Base-by-base conservation (phyloP, 2,888 invertebrate species). In the Cosmorhoe ocellata region DNA sequence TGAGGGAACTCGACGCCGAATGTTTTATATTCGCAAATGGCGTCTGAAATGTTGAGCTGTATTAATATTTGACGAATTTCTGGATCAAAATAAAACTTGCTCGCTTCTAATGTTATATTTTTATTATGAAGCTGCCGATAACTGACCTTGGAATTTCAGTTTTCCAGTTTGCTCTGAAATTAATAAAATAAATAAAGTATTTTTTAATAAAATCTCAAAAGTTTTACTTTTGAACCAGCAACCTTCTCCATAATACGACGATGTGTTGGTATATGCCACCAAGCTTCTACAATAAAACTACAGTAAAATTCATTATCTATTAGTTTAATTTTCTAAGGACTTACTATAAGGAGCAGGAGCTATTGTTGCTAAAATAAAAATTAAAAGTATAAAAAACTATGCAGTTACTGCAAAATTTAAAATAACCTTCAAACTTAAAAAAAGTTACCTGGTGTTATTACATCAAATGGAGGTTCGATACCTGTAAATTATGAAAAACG, bases 1-100 rank as follows among this genome's bases (percentile, higher is more conserved):
- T 59, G 52, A 22, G 39, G 3, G 51, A 72, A 75, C 38, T 72
- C 63, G 26, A 66, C 62, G 32, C 66, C 66, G n/a, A 69, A 50
- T 11, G 58, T 62, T 51, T 64, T 68, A 40, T 57, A 60, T 38
- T 54, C 41, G 45, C 49, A 54, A 7, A 54, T 7, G 9, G 40
- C 18, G 30, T 53, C 48, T 53, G 53, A 14, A 54, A 45, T 33
- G 18, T 11, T 7, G 8, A 6, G 13, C 4, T 33, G 12, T 33
- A n/a, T 41, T n/a, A 18, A 18, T 18, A 3, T 18, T 18, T 18
- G 18, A n/a, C n/a, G n/a, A n/a, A n/a, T n/a, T n/a, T n/a, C n/a
- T n/a, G n/a, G n/a, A n/a, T n/a, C n/a, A n/a, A n/a, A n/a, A n/a
- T n/a, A n/a, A n/a, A n/a, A n/a, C n/a, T n/a, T n/a, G n/a, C n/a